phyloP scores from a whole-genome alignment of 2,888 invertebrate species.

The Cremastobaeus sp. region DNA sequence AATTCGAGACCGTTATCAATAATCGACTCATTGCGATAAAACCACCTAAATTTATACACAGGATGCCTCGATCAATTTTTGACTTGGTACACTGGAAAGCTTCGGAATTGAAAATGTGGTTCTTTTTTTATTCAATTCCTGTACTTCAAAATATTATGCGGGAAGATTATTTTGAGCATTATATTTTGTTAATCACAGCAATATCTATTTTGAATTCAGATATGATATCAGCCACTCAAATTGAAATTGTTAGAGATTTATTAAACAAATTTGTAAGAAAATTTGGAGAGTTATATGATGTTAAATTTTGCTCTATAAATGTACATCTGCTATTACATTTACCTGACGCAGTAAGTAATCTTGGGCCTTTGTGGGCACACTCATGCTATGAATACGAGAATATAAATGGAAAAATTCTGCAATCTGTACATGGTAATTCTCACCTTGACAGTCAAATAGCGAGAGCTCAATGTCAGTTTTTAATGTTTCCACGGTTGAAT shows the following conservation, averaged over 20 bases:
- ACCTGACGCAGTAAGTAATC: slow-evolving; percentile 23
- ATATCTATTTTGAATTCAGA: slow-evolving; percentile 23
- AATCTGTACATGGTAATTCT: slow-evolving; percentile 43
- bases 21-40: not conserved
- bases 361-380: slow-evolving; percentile 52
- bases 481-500: slow-evolving; percentile 32
- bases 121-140: slow-evolving; percentile 45
- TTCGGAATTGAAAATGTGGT: too few relatives aligned
- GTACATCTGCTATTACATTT: slow-evolving; percentile 33
- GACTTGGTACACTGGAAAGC: too few relatives aligned
- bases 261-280: slow-evolving; percentile 33
- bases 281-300: slow-evolving; percentile 41
- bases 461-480: slow-evolving; percentile 23
- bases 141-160: slow-evolving; percentile 33
- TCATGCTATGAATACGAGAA: slow-evolving; percentile 50
- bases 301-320: slow-evolving; percentile 34
- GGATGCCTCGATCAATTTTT: too few relatives aligned
- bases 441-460: slow-evolving; percentile 42
- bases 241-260: not conserved
- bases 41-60: too few relatives aligned
- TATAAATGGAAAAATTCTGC: slow-evolving; percentile 24
- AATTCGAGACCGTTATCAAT: slow-evolving; percentile 46
- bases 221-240: not conserved
- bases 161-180: not conserved
- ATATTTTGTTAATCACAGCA: not conserved